Conservation (phyloP, 2,888 invertebrate genomes). For the Toxonevra muliebris region DNA sequence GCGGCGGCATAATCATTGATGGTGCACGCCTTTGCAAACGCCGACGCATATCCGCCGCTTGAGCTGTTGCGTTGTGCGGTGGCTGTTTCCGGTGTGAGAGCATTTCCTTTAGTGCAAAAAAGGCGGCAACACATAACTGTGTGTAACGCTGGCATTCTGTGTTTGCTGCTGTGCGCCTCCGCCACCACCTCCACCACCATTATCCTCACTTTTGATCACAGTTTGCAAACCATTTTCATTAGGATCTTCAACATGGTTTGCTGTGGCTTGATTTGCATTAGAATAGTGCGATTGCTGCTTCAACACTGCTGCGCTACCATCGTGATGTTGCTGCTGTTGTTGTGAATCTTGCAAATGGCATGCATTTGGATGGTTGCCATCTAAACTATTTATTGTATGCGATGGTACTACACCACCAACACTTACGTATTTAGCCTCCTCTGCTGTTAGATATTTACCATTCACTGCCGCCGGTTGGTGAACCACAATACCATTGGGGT, state of each 20-base stretch:
- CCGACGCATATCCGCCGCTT: constrained; percentile 23
- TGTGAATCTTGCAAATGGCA: constrained; percentile 55
- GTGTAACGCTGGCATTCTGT: constrained; percentile 54
- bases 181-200: constrained; percentile 33
- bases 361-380: constrained; percentile 49
- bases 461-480: constrained; percentile 52
- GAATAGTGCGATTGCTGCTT: constrained; percentile 39
- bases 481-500: constrained; percentile 45
- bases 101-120: constrained; percentile 66
- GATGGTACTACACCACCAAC: constrained; percentile 42
- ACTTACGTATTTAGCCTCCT: constrained; percentile 63
- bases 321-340: constrained; percentile 44
- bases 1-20: neutral
- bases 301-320: constrained; percentile 33
- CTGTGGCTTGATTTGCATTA: neutral
- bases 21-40: constrained; percentile 8
- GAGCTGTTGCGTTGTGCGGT: constrained; percentile 15
- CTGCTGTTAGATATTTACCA: constrained; percentile 60
- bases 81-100: constrained; percentile 60
- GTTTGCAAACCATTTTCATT: constrained; percentile 55
- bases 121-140: constrained; percentile 65
- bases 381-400: constrained; percentile 52
- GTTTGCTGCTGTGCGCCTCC: constrained; percentile 12
- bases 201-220: constrained; percentile 64
- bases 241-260: constrained; percentile 48